These are phyloP conservation scores for Aphaenogaster ashmeadi DNA, from an alignment of 1,140 invertebrate species.

Conservation along the genomic window DNA sequence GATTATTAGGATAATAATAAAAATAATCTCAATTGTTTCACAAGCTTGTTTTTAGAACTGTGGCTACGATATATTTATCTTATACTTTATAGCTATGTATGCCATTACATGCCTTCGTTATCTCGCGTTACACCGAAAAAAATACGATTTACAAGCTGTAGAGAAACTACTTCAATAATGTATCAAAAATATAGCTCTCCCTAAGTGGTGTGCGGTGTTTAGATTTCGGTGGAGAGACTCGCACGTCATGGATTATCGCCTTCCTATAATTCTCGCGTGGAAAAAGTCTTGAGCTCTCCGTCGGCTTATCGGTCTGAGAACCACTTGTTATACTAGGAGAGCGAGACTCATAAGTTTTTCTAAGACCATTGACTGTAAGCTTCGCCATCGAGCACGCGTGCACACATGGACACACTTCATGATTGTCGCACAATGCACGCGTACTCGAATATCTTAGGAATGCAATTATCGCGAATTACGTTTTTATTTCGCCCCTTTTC, in stretches of 20 bases:
- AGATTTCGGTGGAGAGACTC: conserved; percentile 30
- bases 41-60: not conserved
- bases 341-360: conserved; percentile 18
- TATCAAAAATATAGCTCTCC: not conserved
- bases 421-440: conserved; percentile 63
- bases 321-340: conserved; percentile 66
- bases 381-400: conserved; percentile 9
- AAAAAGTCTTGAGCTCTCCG: conserved; percentile 60
- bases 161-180: not conserved
- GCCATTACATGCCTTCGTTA: not conserved
- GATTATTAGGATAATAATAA: not conserved
- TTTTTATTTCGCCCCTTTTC: conserved; percentile 24
- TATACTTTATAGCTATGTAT: not conserved
- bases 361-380: conserved; percentile 53
- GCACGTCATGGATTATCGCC: conserved; percentile 59
- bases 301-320: conserved; percentile 76
- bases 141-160: not conserved
- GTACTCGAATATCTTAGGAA: conserved; percentile 65
- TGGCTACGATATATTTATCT: not conserved
- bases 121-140: not conserved
- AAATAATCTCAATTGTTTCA: not conserved
- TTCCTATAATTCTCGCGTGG: conserved; percentile 67
- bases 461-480: conserved; percentile 55
- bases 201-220: conserved; percentile 17
- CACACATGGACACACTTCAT: conserved; percentile 16